Evolutionary conservation across 2,113 vertebrate species (phyloP).

Genomic region (Podarcis muralis): DNA sequence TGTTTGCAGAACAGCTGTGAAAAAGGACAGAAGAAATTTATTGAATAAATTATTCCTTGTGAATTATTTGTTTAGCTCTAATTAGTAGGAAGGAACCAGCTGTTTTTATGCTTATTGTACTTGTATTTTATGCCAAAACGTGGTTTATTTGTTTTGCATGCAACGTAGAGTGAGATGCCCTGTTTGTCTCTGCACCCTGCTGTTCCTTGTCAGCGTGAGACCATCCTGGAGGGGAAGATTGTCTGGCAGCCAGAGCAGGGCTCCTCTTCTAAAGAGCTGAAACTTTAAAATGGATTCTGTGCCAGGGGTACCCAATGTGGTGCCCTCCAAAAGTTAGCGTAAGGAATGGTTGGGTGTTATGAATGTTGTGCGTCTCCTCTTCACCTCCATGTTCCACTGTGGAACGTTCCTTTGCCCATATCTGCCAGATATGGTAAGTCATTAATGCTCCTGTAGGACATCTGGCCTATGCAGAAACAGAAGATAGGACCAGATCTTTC

Average conservation of each 20-base stretch:
- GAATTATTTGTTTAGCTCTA: constrained; percentile 35
- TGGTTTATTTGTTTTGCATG: not conserved
- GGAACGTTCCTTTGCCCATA: not conserved
- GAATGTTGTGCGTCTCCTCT: too few species aligned
- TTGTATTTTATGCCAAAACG: not conserved
- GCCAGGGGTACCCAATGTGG: too few species aligned
- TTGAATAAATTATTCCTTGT: constrained; percentile 12
- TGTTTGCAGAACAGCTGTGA: not conserved
- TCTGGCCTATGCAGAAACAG: not conserved
- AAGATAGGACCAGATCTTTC: not conserved
- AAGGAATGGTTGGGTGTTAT: too few species aligned
- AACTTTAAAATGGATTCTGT: not conserved
- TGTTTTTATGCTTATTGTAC: constrained; percentile 19
- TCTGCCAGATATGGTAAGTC: too few species aligned
- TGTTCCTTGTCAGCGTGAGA: not conserved
- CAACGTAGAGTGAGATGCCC: not conserved
- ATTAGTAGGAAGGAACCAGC: constrained; percentile 18
- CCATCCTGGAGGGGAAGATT: not conserved
- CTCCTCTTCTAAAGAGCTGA: not conserved
- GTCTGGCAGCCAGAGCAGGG: not conserved
- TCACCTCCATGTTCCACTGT: not conserved
- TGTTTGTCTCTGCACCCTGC: constrained; percentile 5
- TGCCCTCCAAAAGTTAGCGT: too few species aligned
- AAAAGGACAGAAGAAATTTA: not conserved
- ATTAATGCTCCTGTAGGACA: not conserved